A percentile compares a stretch with the other conserved stretches of the same genome.
Evolutionary conservation across 2,888 invertebrate genomes (phyloP).

Genomic region (Beris chalybata): DNA sequence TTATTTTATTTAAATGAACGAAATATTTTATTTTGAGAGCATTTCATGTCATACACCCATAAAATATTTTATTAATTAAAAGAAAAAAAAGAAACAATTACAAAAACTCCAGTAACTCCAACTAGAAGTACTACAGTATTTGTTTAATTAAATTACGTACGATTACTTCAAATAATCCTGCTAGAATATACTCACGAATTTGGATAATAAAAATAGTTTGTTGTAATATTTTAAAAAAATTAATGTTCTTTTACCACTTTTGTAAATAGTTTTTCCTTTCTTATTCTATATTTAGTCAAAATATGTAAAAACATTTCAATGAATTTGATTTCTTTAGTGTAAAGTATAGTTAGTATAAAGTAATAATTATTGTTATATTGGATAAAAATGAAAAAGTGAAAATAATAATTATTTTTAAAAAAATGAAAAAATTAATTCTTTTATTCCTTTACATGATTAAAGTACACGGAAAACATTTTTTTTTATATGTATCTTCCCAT

Average conservation of each 20-base stretch:
- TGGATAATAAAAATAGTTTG: too few relatives aligned
- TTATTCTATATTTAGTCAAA: neutral
- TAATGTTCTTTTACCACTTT: neutral
- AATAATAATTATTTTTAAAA: constrained; percentile 28
- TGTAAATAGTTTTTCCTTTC: constrained; percentile 10
- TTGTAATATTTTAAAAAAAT: neutral
- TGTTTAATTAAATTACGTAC: too few relatives aligned
- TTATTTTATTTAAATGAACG: too few relatives aligned
- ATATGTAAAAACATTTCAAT: neutral
- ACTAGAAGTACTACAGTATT: too few relatives aligned
- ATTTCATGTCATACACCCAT: too few relatives aligned
- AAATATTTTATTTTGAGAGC: too few relatives aligned
- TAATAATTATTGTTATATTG: constrained; percentile 18
- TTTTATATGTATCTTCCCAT: too few relatives aligned
- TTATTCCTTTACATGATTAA: too few relatives aligned
- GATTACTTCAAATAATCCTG: too few relatives aligned
- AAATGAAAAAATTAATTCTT: neutral
- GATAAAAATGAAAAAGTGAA: constrained; percentile 15
- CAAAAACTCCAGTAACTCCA: neutral
- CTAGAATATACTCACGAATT: too few relatives aligned
- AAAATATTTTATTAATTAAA: neutral
- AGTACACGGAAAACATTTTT: too few relatives aligned
- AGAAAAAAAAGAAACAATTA: constrained; percentile 6
- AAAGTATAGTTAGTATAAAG: constrained; percentile 1
- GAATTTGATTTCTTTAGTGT: constrained; percentile 7